Evolutionary conservation across 1,140 invertebrate species (phyloP).

Genomic region (Ganaspis sp.): DNA sequence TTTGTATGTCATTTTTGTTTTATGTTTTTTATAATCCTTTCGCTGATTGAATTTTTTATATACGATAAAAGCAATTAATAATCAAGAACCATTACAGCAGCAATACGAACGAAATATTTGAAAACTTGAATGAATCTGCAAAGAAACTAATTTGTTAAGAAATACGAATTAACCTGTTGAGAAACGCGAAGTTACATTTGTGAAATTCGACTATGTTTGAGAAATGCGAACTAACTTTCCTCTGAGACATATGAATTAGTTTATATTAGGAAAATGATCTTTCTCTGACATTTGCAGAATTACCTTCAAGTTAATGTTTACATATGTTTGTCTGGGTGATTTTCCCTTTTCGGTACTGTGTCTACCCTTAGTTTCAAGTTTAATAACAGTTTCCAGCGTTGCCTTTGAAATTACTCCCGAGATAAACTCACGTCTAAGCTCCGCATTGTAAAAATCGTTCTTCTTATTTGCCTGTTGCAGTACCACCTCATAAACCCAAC

Average conservation of each 20-base stretch:
- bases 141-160: no score
- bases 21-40: no score
- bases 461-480: constrained; percentile 78
- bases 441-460: constrained; percentile 27
- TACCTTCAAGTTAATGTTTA: neutral
- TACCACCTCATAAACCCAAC: constrained; percentile 87
- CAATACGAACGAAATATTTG: no score
- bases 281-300: neutral
- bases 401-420: constrained; percentile 49
- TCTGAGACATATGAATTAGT: neutral
- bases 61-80: no score
- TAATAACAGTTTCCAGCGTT: constrained; percentile 58
- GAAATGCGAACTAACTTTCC: neutral
- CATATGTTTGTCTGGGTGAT: neutral
- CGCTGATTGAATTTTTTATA: no score
- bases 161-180: no score
- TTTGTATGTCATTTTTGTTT: no score
- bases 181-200: neutral
- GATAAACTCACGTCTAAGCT: constrained; percentile 45
- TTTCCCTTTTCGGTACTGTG: neutral
- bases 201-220: neutral
- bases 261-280: neutral
- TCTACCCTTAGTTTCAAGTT: constrained; percentile 55
- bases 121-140: no score
- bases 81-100: no score